These are phyloP conservation scores for Pristionchus entomophagus DNA, from an alignment of 2,888 invertebrate genomes.

Conservation along the genomic window DNA sequence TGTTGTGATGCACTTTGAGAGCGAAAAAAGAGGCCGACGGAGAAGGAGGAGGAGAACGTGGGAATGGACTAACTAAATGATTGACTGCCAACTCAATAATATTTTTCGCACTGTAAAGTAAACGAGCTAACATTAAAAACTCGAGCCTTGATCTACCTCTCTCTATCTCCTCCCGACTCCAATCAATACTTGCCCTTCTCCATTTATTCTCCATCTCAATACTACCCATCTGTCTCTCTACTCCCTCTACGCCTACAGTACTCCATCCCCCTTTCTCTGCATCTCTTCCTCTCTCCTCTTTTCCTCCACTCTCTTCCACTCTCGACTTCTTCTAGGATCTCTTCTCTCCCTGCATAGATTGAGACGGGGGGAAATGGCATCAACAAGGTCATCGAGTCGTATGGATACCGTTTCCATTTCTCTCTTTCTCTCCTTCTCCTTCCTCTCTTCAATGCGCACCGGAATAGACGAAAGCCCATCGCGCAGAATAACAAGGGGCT, in stretches of 20 bases:
- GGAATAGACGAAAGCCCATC: background rate
- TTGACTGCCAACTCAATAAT: background rate
- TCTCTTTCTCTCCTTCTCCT: background rate
- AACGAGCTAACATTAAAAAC: background rate
- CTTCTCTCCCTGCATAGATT: background rate
- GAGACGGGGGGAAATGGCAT: background rate
- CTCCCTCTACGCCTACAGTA: background rate
- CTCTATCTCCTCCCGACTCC: background rate
- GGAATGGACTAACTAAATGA: background rate
- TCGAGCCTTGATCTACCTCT: background rate
- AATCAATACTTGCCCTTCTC: background rate
- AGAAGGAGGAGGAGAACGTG: background rate
- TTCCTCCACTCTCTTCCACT: background rate
- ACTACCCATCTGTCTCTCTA: background rate
- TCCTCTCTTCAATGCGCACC: background rate
- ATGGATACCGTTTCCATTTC: slow-evolving; percentile 1
- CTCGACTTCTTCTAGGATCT: slow-evolving; percentile 28
- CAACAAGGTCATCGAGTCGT: slow-evolving; percentile 35
- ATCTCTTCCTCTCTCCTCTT: background rate
- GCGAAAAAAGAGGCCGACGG: background rate
- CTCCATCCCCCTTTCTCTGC: background rate
- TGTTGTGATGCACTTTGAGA: slow-evolving; percentile 27
- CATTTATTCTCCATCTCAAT: slow-evolving; percentile 1
- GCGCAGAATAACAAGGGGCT: background rate
- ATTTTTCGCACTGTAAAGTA: background rate